These are phyloP conservation scores for Harmothoe impar DNA, from an alignment of 2,888 invertebrate species.

Conservation along the genomic window DNA sequence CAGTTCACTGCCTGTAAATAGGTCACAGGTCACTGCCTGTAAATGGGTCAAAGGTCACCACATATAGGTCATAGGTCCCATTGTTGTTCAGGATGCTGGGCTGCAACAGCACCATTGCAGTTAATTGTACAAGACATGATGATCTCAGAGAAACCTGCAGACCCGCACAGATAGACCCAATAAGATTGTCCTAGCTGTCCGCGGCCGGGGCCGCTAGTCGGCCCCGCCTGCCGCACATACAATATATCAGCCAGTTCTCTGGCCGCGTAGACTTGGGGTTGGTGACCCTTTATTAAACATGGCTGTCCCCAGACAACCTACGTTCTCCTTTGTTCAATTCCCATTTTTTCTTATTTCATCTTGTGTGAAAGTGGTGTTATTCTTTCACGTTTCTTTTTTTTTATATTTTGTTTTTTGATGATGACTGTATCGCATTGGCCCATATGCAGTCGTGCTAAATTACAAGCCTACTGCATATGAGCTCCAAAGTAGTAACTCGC, in stretches of 20 bases:
- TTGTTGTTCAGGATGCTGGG: conserved; percentile 61
- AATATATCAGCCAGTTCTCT: not conserved
- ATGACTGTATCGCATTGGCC: conserved; percentile 48
- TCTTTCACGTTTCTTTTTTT: conserved; percentile 12
- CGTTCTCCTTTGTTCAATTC: not conserved
- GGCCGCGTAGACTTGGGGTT: not conserved
- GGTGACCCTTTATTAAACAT: not conserved
- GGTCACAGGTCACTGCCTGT: conserved; percentile 57
- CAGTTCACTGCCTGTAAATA: conserved; percentile 55
- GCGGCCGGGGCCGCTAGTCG: not conserved
- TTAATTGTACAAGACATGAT: conserved; percentile 51
- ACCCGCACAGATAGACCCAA: conserved; percentile 49
- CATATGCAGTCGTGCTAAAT: conserved; percentile 56
- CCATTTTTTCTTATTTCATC: not conserved
- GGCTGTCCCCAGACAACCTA: conserved; percentile 29
- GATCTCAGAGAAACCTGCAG: conserved; percentile 48
- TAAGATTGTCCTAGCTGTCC: conserved; percentile 45
- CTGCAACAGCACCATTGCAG: conserved; percentile 63
- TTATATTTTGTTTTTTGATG: conserved; percentile 29
- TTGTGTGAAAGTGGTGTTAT: not conserved
- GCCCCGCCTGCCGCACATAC: not conserved
- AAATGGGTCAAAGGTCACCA: conserved; percentile 58
- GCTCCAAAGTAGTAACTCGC: conserved; percentile 60
- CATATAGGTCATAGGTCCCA: conserved; percentile 54
- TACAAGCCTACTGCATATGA: conserved; percentile 54